These are phyloP conservation scores for Drosophila parvula DNA, from an alignment of 1,140 invertebrate genomes.

Conservation along the genomic window DNA sequence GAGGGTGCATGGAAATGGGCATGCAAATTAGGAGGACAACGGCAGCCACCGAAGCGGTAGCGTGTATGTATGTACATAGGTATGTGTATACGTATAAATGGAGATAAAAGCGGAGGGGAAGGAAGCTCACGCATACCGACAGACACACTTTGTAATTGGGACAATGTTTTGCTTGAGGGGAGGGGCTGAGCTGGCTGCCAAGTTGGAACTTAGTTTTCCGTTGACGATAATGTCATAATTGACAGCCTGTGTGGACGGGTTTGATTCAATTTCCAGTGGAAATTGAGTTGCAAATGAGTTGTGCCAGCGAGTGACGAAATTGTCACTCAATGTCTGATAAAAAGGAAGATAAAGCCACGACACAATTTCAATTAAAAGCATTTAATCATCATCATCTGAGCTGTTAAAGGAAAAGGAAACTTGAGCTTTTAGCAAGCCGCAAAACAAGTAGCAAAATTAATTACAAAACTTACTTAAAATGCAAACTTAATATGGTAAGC, in stretches of 20 bases:
- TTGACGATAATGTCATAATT: constrained; percentile 59
- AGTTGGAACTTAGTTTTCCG: constrained; percentile 42
- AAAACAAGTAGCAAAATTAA: neutral
- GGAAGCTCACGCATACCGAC: constrained; percentile 4
- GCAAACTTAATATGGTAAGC: too few species aligned
- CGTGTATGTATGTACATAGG: neutral
- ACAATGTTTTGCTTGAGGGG: constrained; percentile 48
- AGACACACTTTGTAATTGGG: constrained; percentile 55
- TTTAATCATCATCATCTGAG: neutral
- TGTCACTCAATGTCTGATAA: constrained; percentile 28
- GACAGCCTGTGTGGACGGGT: constrained; percentile 45
- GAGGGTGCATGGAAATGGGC: constrained; percentile 37
- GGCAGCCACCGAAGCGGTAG: constrained; percentile 16
- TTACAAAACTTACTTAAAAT: neutral
- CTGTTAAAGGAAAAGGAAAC: neutral
- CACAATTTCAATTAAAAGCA: constrained; percentile 12
- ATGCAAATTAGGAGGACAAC: constrained; percentile 52
- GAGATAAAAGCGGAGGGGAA: constrained; percentile 33
- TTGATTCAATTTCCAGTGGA: constrained; percentile 42
- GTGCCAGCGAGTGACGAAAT: constrained; percentile 26
- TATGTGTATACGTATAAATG: neutral
- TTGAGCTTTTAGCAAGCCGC: neutral
- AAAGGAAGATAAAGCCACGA: constrained; percentile 17
- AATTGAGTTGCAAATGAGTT: constrained; percentile 51
- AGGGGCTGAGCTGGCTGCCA: neutral